Percentiles rank a stretch among this genome's conserved stretches.
These are phyloP conservation scores for Turritopsis dohrnii DNA, from an alignment of 30 jellyfish, hydroid and myxozoan species.

Conservation along the genomic window DNA sequence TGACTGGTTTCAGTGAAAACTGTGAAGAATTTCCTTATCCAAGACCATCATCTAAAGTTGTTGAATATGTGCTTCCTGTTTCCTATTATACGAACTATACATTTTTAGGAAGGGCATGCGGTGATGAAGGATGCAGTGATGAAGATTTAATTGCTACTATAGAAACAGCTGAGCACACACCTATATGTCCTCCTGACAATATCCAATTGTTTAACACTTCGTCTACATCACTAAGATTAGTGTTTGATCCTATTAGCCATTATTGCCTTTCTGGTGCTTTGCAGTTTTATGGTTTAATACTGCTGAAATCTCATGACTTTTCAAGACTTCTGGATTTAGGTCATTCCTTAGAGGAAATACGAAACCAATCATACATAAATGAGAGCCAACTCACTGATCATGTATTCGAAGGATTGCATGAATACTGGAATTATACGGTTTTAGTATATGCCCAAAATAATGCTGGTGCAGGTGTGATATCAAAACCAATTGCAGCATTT, in stretches of 20 bases:
- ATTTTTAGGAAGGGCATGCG: background rate
- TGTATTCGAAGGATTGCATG: slow-evolving; percentile 10
- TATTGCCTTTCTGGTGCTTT: background rate
- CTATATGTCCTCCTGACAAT: slow-evolving; percentile 12
- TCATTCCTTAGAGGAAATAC: background rate
- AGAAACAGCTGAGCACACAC: background rate
- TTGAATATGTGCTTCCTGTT: slow-evolving; percentile 1
- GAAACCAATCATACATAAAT: background rate
- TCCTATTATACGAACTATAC: slow-evolving; percentile 1
- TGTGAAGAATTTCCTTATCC: background rate
- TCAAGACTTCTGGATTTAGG: background rate
- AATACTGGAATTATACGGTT: slow-evolving; percentile 17
- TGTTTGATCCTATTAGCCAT: slow-evolving; percentile 1
- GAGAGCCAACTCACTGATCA: background rate
- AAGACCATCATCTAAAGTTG: background rate
- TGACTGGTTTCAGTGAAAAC: background rate
- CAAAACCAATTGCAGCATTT: slow-evolving; percentile 2
- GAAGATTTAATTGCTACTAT: background rate
- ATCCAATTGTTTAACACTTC: background rate
- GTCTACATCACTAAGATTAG: background rate
- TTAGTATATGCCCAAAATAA: slow-evolving; percentile 16
- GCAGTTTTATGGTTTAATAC: slow-evolving; percentile 12
- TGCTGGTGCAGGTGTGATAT: slow-evolving; percentile 3
- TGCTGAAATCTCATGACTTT: background rate
- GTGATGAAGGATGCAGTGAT: slow-evolving; percentile 8